A percentile compares a stretch with the other conserved stretches of the same genome.
Conservation (phyloP, 2,113 vertebrate species). For the Catagonus wagneri region DNA sequence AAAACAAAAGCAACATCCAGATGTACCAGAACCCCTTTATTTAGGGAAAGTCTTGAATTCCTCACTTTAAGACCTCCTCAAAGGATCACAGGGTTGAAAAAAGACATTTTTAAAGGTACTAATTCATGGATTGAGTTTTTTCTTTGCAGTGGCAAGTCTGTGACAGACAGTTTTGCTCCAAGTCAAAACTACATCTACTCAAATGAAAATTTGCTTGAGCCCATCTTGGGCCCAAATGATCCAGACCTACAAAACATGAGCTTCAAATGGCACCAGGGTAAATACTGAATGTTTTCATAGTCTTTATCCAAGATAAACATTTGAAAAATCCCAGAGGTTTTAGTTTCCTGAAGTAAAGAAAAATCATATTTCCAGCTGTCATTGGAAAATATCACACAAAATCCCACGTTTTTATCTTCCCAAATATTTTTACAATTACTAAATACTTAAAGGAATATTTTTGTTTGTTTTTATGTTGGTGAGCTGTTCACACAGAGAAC, state of each 20-base stretch:
- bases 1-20: not conserved
- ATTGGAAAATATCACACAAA: conserved; percentile 81
- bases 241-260: conserved; percentile 52
- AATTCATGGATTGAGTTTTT: conserved; percentile 20
- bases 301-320: conserved; percentile 80
- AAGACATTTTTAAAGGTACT: conserved; percentile 29
- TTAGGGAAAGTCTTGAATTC: conserved; percentile 65
- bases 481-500: conserved; percentile 67
- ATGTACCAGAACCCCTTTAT: conserved; percentile 36
- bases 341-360: conserved; percentile 82
- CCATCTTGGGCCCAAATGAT: conserved; percentile 59
- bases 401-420: conserved; percentile 80
- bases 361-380: conserved; percentile 83
- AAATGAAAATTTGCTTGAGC: conserved; percentile 58
- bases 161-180: conserved; percentile 50
- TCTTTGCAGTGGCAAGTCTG: not conserved
- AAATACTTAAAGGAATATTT: conserved; percentile 75
- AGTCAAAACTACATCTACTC: conserved; percentile 49
- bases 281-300: conserved; percentile 78
- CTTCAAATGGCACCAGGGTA: conserved; percentile 77
- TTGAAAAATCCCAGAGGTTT: conserved; percentile 81
- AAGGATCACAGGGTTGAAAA: conserved; percentile 56
- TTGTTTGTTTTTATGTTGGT: conserved; percentile 63
- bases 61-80: conserved; percentile 23
- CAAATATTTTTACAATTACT: conserved; percentile 80